Evolutionary conservation across 2,888 invertebrate species (phyloP), one percentile per base, ranked within the genome.

Genomic region (Dryococelus australis): DNA sequence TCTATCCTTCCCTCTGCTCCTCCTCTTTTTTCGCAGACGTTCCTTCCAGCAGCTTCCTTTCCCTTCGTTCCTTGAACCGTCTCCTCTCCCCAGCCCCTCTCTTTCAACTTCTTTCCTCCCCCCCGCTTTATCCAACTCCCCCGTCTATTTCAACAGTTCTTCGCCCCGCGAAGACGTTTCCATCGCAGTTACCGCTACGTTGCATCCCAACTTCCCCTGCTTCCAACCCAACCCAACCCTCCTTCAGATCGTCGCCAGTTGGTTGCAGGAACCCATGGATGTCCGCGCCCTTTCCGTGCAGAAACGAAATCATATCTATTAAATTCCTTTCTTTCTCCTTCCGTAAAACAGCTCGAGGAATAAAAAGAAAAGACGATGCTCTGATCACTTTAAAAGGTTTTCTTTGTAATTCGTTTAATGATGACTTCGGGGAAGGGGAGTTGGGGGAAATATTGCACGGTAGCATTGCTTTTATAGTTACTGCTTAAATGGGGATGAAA

Each of bases 341-440:
- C 65, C 20, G 65, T 24, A 47, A 47, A 47, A 47, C 47, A 12
- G 12, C 47, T 47, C 47, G 9, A 12, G 12, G 24, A 65, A 20
- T n/a, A n/a, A n/a, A 65, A 65, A 65, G 16, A 65, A 65, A 65
- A 65, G 5, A 5, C 65, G 13, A 65, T 20, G 8, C 65, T 24
- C 10, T 65, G 65, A 65, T 65, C 65, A 65, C 65, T 65, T 65
- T 65, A 65, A 65, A 65, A 65, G 65, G 65, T 65, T 65, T 65
- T 65, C 65, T 65, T 65, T 65, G 65, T 65, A 65, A 65, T 65
- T 65, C 65, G 16, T 65, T 65, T 65, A 65, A 65, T 20, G 65
- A 65, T 20, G 65, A 12, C 65, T 65, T 24, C 65, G 16, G 16
- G 10, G 16, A 24, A 65, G 20, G 16, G 16, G n/a, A n/a, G n/a